Base-by-base conservation (phyloP, 1,140 invertebrate species). In the Leptopilina boulardi region DNA sequence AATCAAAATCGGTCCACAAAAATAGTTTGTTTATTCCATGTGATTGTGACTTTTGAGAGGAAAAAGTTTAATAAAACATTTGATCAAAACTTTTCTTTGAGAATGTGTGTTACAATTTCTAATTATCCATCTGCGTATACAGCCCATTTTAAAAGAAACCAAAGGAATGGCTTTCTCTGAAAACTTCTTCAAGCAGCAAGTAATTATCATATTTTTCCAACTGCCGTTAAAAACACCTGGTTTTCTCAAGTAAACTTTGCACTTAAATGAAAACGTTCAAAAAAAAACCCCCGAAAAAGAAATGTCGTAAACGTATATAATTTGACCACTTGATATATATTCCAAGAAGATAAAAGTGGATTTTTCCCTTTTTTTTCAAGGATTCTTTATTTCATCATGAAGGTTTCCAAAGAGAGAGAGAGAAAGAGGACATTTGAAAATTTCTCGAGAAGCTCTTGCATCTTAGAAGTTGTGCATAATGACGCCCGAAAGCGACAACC, bases 401-500 rank as follows among this genome's bases (percentile, higher is more conserved):
- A 15, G 19, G 10, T 59, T 59, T 59, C 56, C 34, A 38, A n/a
- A n/a, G n/a, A n/a, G n/a, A n/a, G n/a, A n/a, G n/a, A n/a, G n/a
- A n/a, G n/a, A n/a, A n/a, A 23, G 10, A 59, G 59, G 59, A 34
- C 59, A 38, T 38, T 30, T 30, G 59, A 66, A 30, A 30, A 66
- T 66, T 66, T 2, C 59, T 30, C 23, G 13, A 66, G 59, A 66
- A 66, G 26, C 59, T 66, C 26, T 66, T 30, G 59, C 59, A 66
- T 66, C 59, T 30, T 30, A 30, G 23, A 66, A 66, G 26, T 66
- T 66, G 59, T 66, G 59, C 75, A 18, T 73, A 56, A 26, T 41
- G 21, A 42, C n/a, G 47, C 26, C 54, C 71, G 44, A 26, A 15
- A 34, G 51, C 15, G 76, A 42, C 73, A 78, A 72, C 54, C 42